Evolutionary conservation across 1,140 invertebrate species (phyloP).

Genomic region (Limonius californicus): DNA sequence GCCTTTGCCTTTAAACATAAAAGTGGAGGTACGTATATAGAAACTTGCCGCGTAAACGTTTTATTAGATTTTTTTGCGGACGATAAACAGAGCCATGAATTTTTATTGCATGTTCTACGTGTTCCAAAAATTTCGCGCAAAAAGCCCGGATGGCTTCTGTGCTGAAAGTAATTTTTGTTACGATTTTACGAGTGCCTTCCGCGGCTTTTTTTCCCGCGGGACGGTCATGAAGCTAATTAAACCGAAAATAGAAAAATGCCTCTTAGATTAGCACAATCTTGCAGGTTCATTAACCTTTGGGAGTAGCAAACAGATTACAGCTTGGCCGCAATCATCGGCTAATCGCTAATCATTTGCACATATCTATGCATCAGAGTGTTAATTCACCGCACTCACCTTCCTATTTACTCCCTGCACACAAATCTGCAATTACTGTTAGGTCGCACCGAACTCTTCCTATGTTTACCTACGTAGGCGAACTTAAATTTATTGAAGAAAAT

Average conservation of each 20-base stretch:
- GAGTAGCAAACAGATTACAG: neutral
- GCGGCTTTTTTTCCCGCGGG: no score
- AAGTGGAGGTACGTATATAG: no score
- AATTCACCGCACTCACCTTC: neutral
- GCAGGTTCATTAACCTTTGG: neutral
- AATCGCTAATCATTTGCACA: neutral
- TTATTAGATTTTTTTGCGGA: no score
- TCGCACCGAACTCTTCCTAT: no score
- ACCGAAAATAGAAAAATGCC: neutral
- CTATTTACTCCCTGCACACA: neutral
- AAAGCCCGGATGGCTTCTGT: neutral
- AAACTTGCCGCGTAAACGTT: no score
- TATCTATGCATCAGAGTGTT: neutral
- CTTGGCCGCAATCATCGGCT: neutral
- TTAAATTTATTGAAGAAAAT: no score
- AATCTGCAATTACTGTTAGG: neutral
- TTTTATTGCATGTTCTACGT: no score
- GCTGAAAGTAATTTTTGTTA: no score
- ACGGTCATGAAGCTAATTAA: no score
- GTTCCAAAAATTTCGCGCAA: no score
- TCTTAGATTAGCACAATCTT: neutral
- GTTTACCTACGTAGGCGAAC: no score
- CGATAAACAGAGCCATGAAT: neutral
- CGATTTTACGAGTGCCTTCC: no score
- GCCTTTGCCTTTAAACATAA: neutral